Evolutionary conservation across 2,113 vertebrate species (phyloP).

Genomic region (Rana temporaria): DNA sequence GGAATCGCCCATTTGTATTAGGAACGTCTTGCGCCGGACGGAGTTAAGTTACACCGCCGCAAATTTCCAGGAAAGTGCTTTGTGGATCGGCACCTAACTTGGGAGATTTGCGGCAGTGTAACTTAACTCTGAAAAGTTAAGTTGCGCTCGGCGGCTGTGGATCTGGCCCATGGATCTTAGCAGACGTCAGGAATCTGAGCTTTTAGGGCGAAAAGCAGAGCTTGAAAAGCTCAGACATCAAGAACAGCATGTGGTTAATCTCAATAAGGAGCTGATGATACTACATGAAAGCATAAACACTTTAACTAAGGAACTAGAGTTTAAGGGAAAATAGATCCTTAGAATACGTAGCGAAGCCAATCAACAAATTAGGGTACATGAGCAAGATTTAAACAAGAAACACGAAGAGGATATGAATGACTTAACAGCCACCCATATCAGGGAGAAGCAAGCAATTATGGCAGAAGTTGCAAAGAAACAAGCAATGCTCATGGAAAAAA

Average conservation of each 20-base stretch:
- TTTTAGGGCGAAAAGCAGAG: slow-evolving; percentile 85
- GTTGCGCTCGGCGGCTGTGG: too few relatives aligned
- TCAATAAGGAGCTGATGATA: slow-evolving; percentile 92
- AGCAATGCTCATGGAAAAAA: slow-evolving; percentile 98
- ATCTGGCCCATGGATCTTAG: too few relatives aligned
- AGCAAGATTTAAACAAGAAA: slow-evolving; percentile 96
- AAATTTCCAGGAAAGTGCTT: too few relatives aligned
- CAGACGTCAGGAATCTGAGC: slow-evolving; percentile 92
- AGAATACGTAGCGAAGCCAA: slow-evolving; percentile 97
- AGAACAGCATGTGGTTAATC: slow-evolving; percentile 90
- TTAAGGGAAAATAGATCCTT: slow-evolving; percentile 96
- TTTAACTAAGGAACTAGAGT: slow-evolving; percentile 94
- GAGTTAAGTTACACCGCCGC: too few relatives aligned
- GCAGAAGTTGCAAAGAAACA: slow-evolving; percentile 98
- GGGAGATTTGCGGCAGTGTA: too few relatives aligned
- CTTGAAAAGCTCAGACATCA: slow-evolving; percentile 89
- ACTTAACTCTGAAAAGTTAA: too few relatives aligned
- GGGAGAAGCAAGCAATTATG: slow-evolving; percentile 96
- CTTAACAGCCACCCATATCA: slow-evolving; percentile 87
- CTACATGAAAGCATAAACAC: slow-evolving; percentile 94
- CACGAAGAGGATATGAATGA: slow-evolving; percentile 90
- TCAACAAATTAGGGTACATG: slow-evolving; percentile 94
- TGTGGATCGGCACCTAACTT: too few relatives aligned
- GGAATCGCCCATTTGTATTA: too few relatives aligned
- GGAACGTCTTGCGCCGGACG: too few relatives aligned